Evolutionary conservation across 2,888 invertebrate genomes (phyloP), one percentile per base, ranked within the genome.

Genomic region (Formica aserva): DNA sequence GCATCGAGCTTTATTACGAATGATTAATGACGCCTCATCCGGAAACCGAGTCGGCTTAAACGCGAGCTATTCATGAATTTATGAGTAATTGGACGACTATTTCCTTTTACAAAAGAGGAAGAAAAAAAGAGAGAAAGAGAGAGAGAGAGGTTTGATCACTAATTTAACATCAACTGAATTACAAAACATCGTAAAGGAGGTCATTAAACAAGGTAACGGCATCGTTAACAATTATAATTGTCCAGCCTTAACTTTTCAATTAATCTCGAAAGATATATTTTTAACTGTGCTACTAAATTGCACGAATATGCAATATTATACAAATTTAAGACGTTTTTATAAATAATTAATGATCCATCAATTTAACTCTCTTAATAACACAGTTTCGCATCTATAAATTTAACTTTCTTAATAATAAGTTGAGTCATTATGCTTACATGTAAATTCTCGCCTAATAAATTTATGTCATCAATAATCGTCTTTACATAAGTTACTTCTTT

Each of bases 21-120:
- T 41, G 71, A 84, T 87, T 81, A 84, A 65, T 29, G 80, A 77
- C 48, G 41, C 66, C 62, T 65, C 52, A 45, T 77, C 69, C 76
- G 45, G 11, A 63, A 80, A 85, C 48, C 63, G 86, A 66, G 35
- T 60, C 71, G 57, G 67, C 57, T 76, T 60, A 66, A 82, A 82
- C 48, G 57, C 65, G 38, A 82, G 13, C 52, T 45, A 60, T 84
- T 63, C 52, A 35, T 26, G 57, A 35, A 60, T 84, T 63, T 41
- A 41, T 26, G 57, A 35, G 4, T 69, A 52, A 26, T 74, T 57
- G 45, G 45, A 15, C 60, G 13, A 26, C n/a, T 66, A 69, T 84
- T 83, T 75, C 65, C 85, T 76, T 63, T 76, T 35, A 45, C 45
- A n/a, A 52, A 52, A 52, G n/a, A 52, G 8, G 18, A 5, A 45